Evolutionary conservation across 2,797 vertebrate species (phyloP).

Genomic region (Acanthurus tractus): DNA sequence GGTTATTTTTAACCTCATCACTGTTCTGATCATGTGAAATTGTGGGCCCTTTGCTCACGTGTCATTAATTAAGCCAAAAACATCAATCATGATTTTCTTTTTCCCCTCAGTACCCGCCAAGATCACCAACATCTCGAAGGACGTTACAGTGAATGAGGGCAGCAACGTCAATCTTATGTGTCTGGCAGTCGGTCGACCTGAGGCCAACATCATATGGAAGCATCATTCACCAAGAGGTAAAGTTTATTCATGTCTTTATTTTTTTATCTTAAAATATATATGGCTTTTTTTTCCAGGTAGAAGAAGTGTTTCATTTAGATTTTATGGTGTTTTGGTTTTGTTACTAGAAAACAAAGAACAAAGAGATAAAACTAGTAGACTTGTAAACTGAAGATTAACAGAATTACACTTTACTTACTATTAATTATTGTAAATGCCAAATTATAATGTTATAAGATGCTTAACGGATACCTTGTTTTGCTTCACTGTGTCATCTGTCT

Average conservation of each 20-base stretch:
- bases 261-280: background rate
- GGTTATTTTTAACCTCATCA: conserved; percentile 73
- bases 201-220: conserved; percentile 94
- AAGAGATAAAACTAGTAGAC: background rate
- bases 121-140: conserved; percentile 95
- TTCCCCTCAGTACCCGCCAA: conserved; percentile 91
- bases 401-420: background rate
- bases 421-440: background rate
- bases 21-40: conserved; percentile 42
- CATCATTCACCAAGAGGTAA: conserved; percentile 92
- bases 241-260: background rate
- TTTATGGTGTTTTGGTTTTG: background rate
- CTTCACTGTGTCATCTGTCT: no score
- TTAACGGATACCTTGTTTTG: background rate
- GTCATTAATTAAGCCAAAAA: conserved; percentile 60
- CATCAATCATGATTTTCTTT: conserved; percentile 55
- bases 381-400: background rate
- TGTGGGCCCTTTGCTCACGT: conserved; percentile 42
- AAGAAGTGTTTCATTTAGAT: background rate
- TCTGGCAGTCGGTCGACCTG: conserved; percentile 93
- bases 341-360: no score
- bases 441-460: background rate
- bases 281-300: background rate
- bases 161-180: conserved; percentile 94
- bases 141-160: conserved; percentile 95